Evolutionary conservation across 2,113 vertebrate genomes (phyloP).

Genomic region (Paratilapia polleni): DNA sequence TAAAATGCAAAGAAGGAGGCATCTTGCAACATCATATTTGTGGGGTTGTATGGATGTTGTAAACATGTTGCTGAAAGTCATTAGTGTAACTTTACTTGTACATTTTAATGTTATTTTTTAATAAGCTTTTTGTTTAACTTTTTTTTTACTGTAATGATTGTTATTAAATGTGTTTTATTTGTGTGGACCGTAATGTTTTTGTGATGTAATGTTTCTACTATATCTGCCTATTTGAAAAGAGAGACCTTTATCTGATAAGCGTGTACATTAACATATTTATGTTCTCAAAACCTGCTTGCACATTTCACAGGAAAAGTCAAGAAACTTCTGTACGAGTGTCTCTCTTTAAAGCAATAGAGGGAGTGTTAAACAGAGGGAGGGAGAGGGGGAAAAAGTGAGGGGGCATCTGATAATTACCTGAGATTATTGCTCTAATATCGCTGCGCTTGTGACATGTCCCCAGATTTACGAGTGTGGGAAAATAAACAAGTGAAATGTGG

Average conservation of each 20-base stretch:
- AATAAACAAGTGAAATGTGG: constrained; percentile 99
- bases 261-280: neutral
- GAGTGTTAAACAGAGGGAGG: constrained; percentile 65
- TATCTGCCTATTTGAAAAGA: neutral
- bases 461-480: constrained; percentile 98
- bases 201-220: neutral
- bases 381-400: constrained; percentile 36
- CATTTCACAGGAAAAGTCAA: neutral
- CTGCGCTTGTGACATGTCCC: constrained; percentile 91
- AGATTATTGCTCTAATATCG: constrained; percentile 99
- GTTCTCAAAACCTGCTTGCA: neutral
- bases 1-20: too few relatives aligned
- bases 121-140: too few relatives aligned
- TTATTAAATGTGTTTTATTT: too few relatives aligned
- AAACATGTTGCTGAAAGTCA: too few relatives aligned
- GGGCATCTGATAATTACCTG: constrained; percentile 95
- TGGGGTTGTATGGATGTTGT: too few relatives aligned
- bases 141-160: too few relatives aligned
- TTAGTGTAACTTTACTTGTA: too few relatives aligned
- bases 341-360: neutral
- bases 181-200: neutral
- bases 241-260: neutral
- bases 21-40: too few relatives aligned
- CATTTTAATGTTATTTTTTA: too few relatives aligned
- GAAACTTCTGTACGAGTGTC: constrained; percentile 15